A percentile compares a stretch with the other conserved stretches of the same genome.
phyloP scores from a whole-genome alignment of 2,888 invertebrate genomes.

The Plebejus anna region DNA sequence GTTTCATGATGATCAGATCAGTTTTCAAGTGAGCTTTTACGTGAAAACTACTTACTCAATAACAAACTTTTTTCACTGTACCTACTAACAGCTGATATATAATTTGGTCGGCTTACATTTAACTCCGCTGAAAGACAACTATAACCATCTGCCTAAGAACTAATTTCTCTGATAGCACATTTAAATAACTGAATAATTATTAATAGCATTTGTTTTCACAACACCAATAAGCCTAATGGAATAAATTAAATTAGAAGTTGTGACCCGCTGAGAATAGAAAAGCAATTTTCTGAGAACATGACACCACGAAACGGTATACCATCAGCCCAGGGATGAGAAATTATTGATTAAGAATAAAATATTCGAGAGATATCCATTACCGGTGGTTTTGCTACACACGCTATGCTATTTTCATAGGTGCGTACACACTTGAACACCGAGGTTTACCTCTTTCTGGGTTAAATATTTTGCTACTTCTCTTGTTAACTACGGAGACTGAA shows the following conservation, averaged over 20 bases:
- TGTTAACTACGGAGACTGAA: no score
- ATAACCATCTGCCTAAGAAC: neutral
- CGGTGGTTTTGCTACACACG: neutral
- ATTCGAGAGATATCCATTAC: slow-evolving; percentile 6
- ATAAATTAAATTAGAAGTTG: neutral
- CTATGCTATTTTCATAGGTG: neutral
- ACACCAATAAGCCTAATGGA: neutral
- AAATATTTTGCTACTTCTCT: neutral
- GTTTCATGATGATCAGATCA: no score
- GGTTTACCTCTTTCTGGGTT: neutral
- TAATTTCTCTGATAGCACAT: neutral
- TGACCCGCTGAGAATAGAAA: neutral
- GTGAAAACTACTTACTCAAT: no score
- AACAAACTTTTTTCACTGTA: no score
- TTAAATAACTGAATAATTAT: neutral
- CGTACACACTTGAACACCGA: neutral
- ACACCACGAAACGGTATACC: neutral
- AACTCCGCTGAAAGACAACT: no score
- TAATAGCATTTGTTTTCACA: neutral
- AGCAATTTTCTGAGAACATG: neutral
- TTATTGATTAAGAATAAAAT: slow-evolving; percentile 19
- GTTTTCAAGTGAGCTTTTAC: no score
- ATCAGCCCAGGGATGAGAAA: neutral
- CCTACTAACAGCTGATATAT: no score
- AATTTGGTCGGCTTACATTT: no score